These are phyloP conservation scores for Cheilosia scutellata DNA, from an alignment of 2,888 invertebrate genomes.

Conservation along the genomic window DNA sequence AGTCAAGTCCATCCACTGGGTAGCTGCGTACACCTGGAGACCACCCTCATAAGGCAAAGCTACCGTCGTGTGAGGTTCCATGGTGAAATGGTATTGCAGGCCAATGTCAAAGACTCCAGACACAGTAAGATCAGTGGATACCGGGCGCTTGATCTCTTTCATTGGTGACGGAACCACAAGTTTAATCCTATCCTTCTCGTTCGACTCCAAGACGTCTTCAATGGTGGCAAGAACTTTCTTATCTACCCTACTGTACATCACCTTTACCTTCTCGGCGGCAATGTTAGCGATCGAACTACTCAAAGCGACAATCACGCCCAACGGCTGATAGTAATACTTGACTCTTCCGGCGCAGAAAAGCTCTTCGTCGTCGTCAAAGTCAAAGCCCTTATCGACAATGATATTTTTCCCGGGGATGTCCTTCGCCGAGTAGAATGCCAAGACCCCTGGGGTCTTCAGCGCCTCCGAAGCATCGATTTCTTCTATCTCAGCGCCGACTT, in stretches of 20 bases:
- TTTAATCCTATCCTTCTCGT: constrained; percentile 76
- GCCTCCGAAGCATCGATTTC: constrained; percentile 86
- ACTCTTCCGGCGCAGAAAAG: constrained; percentile 80
- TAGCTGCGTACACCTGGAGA: constrained; percentile 87
- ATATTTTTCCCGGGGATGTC: constrained; percentile 88
- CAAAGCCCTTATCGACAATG: constrained; percentile 78
- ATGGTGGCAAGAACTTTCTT: constrained; percentile 73
- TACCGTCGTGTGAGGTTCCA: constrained; percentile 90
- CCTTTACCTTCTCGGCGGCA: constrained; percentile 86
- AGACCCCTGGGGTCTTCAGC: constrained; percentile 87
- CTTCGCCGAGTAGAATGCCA: constrained; percentile 86
- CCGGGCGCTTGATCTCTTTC: constrained; percentile 74
- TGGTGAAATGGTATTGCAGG: constrained; percentile 90
- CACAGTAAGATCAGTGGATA: constrained; percentile 77
- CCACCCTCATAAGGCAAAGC: constrained; percentile 89
- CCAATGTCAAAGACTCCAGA: constrained; percentile 86
- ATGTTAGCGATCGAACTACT: constrained; percentile 86
- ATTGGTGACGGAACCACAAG: constrained; percentile 79
- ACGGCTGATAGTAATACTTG: constrained; percentile 89
- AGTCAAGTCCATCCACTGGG: constrained; percentile 87
- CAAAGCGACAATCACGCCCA: constrained; percentile 90
- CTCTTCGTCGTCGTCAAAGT: constrained; percentile 82
- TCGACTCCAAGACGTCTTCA: constrained; percentile 62
- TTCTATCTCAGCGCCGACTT: constrained; percentile 85
- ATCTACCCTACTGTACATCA: constrained; percentile 78